Evolutionary conservation across 2,113 vertebrate species (phyloP).

Genomic region (Tenebrosternarchus preto): DNA sequence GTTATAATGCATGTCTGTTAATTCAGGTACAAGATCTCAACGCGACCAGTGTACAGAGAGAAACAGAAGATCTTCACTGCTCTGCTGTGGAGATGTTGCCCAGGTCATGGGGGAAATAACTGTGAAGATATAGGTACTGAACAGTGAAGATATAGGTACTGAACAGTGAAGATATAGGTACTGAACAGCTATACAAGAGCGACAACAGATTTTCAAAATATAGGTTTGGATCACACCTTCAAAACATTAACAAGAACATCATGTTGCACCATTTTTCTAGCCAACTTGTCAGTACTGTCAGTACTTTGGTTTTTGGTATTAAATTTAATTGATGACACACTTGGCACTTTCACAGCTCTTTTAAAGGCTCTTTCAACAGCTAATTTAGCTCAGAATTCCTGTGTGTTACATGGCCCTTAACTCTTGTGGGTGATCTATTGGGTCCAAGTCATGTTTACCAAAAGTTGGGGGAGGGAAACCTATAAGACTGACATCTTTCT

Average conservation of each 20-base stretch:
- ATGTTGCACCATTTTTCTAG: neutral
- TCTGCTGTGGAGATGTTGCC: slow-evolving; percentile 87
- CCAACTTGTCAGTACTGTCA: neutral
- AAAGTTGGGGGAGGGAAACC: slow-evolving; percentile 13
- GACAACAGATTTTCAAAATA: neutral
- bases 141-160: slow-evolving; percentile 77
- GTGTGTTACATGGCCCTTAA: slow-evolving; percentile 12
- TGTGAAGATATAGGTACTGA: slow-evolving; percentile 80
- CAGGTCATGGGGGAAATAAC: slow-evolving; percentile 78
- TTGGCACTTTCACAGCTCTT: neutral
- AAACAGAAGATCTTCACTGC: slow-evolving; percentile 75
- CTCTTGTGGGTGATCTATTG: slow-evolving; percentile 14
- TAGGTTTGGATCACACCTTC: neutral
- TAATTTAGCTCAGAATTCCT: slow-evolving; percentile 44
- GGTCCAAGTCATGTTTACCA: slow-evolving; percentile 40
- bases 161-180: slow-evolving; percentile 77
- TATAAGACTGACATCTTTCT: slow-evolving; percentile 14
- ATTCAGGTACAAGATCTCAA: slow-evolving; percentile 81
- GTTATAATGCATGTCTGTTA: neutral
- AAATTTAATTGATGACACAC: neutral
- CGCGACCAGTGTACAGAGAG: slow-evolving; percentile 80
- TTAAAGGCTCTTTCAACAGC: slow-evolving; percentile 13
- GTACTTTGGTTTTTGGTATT: neutral
- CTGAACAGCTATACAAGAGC: neutral
- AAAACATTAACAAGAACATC: neutral